phyloP scores from a whole-genome alignment of 2,888 invertebrate genomes.

The Meganola albula region DNA sequence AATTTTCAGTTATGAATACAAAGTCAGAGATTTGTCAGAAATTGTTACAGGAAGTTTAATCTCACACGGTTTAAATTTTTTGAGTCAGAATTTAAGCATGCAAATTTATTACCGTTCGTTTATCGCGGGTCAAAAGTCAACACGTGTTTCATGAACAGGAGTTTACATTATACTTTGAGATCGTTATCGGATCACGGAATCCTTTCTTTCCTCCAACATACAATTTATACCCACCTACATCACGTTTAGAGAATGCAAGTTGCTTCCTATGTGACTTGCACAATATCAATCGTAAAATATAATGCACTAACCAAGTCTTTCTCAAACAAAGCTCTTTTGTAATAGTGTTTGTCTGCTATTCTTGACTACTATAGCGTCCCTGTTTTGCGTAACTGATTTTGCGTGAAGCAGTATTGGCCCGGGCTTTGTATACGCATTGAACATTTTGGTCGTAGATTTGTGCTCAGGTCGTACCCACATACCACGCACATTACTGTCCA shows the following conservation, averaged over 20 bases:
- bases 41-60: too few species aligned
- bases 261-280: slow-evolving; percentile 25
- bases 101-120: slow-evolving; percentile 28
- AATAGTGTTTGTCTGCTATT: too few species aligned
- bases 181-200: slow-evolving; percentile 49
- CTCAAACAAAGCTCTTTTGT: slow-evolving; percentile 35
- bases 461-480: too few species aligned
- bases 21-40: too few species aligned
- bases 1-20: too few species aligned
- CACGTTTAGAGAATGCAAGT: slow-evolving; percentile 31
- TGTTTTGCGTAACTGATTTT: too few species aligned
- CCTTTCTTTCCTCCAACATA: slow-evolving; percentile 39
- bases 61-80: too few species aligned
- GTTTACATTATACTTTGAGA: slow-evolving; percentile 30
- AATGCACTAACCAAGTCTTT: slow-evolving; percentile 32
- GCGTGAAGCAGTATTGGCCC: too few species aligned
- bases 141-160: slow-evolving; percentile 32
- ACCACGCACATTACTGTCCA: too few species aligned
- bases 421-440: too few species aligned
- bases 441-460: too few species aligned
- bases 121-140: slow-evolving; percentile 35
- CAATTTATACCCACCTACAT: slow-evolving; percentile 31
- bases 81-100: slow-evolving; percentile 24
- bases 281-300: slow-evolving; percentile 36
- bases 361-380: too few species aligned